phyloP scores from a whole-genome alignment of 1,140 invertebrate species.

The Theocolax elegans region DNA sequence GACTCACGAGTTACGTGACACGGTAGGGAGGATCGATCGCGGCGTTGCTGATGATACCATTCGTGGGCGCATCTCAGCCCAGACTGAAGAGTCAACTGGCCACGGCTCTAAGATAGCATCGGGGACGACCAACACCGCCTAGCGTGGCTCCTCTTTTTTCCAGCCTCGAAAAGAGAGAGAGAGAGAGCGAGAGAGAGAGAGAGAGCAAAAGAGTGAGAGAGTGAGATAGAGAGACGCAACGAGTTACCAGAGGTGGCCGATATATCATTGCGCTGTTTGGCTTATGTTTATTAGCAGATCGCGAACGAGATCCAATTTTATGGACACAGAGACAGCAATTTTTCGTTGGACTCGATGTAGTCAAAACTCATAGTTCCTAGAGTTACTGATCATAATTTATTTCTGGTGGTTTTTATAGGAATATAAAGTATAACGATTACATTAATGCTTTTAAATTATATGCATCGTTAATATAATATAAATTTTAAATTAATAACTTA shows the following conservation, averaged over 20 bases:
- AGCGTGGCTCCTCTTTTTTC: slow-evolving; percentile 55
- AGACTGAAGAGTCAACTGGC: slow-evolving; percentile 51
- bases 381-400: too few species aligned
- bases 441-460: too few species aligned
- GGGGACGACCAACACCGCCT: slow-evolving; percentile 43
- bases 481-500: too few species aligned
- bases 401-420: too few species aligned
- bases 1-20: slow-evolving; percentile 12
- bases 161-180: slow-evolving; percentile 40
- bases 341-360: too few species aligned
- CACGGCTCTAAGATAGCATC: slow-evolving; percentile 34
- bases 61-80: slow-evolving; percentile 55
- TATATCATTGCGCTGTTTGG: slow-evolving; percentile 14
- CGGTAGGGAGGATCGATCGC: not conserved
- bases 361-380: too few species aligned
- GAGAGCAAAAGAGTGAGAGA: not conserved
- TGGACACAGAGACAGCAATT: too few species aligned
- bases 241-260: not conserved
- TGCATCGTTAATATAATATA: too few species aligned
- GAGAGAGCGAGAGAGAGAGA: not conserved
- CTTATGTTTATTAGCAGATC: slow-evolving; percentile 30
- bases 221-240: not conserved
- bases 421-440: too few species aligned
- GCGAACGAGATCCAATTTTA: too few species aligned
- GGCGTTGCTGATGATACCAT: slow-evolving; percentile 23